These are phyloP conservation scores for Callopanchax toddi DNA, from an alignment of 2,113 vertebrate genomes.

Conservation along the genomic window DNA sequence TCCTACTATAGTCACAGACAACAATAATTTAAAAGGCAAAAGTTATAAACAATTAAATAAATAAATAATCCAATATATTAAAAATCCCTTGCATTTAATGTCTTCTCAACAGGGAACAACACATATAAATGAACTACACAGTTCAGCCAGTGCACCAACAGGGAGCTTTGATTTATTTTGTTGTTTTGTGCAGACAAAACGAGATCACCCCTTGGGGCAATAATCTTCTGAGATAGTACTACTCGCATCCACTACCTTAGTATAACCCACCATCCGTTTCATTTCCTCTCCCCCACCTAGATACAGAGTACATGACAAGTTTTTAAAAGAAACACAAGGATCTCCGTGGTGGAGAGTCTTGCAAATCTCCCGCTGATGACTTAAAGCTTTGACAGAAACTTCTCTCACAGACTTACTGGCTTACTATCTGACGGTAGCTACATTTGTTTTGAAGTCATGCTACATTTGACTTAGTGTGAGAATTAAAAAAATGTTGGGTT, in stretches of 20 bases:
- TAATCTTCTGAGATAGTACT: slow-evolving; percentile 69
- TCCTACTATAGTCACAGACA: slow-evolving; percentile 28
- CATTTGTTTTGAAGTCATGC: slow-evolving; percentile 46
- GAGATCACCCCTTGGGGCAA: slow-evolving; percentile 63
- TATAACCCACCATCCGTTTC: slow-evolving; percentile 62
- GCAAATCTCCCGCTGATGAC: slow-evolving; percentile 51
- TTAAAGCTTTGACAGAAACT: slow-evolving; percentile 61
- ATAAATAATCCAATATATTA: slow-evolving; percentile 51
- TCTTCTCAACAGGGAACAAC: slow-evolving; percentile 48
- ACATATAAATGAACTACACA: slow-evolving; percentile 59
- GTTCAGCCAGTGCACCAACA: slow-evolving; percentile 59
- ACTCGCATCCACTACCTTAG: slow-evolving; percentile 64
- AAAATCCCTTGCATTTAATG: slow-evolving; percentile 43
- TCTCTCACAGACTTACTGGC: slow-evolving; percentile 52
- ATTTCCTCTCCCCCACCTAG: slow-evolving; percentile 65
- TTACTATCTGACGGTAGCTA: slow-evolving; percentile 42
- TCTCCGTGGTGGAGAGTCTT: slow-evolving; percentile 37
- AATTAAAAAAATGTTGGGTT: neutral
- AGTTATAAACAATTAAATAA: slow-evolving; percentile 25
- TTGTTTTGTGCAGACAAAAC: slow-evolving; percentile 72
- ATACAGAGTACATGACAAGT: slow-evolving; percentile 56
- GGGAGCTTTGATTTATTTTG: slow-evolving; percentile 73
- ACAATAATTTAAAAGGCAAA: slow-evolving; percentile 3
- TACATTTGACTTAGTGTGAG: slow-evolving; percentile 28
- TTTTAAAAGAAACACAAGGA: slow-evolving; percentile 55